phyloP scores from a whole-genome alignment of 2,888 invertebrate species.

The Iselma pallidipennis region DNA sequence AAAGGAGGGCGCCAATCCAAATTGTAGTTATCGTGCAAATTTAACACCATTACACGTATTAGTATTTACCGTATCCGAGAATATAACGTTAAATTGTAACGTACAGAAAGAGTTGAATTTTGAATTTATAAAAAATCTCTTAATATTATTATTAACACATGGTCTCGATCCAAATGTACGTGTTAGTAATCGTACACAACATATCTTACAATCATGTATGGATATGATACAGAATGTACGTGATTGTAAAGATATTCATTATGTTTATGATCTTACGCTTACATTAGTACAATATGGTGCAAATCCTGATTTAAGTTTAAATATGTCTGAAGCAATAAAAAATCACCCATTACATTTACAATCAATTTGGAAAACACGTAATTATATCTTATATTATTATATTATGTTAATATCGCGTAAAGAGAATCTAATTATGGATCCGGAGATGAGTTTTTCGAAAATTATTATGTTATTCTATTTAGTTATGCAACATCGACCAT shows the following conservation, averaged over 20 bases:
- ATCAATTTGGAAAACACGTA: conserved; percentile 62
- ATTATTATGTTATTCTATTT: conserved; percentile 68
- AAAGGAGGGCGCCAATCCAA: conserved; percentile 73
- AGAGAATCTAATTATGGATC: conserved; percentile 65
- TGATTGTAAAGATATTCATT: conserved; percentile 67
- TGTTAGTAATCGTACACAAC: conserved; percentile 65
- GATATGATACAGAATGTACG: conserved; percentile 72
- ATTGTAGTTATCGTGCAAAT: conserved; percentile 70
- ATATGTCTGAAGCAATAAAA: conserved; percentile 55
- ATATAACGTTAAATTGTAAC: conserved; percentile 69
- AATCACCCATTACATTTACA: conserved; percentile 50
- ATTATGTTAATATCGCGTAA: conserved; percentile 72
- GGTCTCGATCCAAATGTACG: conserved; percentile 68
- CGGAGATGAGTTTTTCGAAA: conserved; percentile 66
- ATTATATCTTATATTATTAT: conserved; percentile 70
- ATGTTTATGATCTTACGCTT: conserved; percentile 70
- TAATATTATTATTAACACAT: conserved; percentile 67
- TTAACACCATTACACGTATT: conserved; percentile 71
- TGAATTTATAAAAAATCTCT: conserved; percentile 71
- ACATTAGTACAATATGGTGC: conserved; percentile 76
- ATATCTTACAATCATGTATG: conserved; percentile 71
- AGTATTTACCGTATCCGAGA: conserved; percentile 72
- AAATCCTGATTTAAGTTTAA: conserved; percentile 69
- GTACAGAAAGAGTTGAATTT: conserved; percentile 69
- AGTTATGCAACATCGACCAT: conserved; percentile 69